Base-by-base conservation (phyloP, 2,888 invertebrate genomes). In the Oxycera nigricornis region DNA sequence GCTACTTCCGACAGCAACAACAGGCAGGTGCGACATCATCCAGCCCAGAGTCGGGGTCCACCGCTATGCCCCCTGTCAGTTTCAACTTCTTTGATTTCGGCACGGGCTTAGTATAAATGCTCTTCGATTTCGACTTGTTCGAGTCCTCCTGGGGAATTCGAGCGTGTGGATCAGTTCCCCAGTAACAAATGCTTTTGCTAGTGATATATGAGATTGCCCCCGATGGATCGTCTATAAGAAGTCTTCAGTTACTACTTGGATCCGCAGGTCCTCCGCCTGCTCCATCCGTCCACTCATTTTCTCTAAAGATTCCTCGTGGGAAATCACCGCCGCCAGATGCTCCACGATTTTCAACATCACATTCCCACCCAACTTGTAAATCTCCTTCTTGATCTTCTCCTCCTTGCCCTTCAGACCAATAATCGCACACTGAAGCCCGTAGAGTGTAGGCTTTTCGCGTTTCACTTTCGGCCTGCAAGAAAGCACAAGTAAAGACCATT, bases 1-100 rank as follows among this genome's bases (percentile, higher is more conserved):
- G 98, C 98, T 2, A 96, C 98, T 83, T 99, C 98, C 82, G 97
- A 97, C 0, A 99, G 88, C 80, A 99, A 82, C 86, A 99, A 82
- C 50, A 98, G 84, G 30, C 97, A 98, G n/a, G 90, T 0, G 95
- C 92, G 2, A 84, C 83, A 79, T 94, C 90, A 74, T 91, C 92
- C 9, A 96, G 83, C 0, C 90, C 91, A 22, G 95, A 95, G 41
- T 94, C 95, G 0, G 97, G 96, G 86, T 99, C 98, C 0, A 99
- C 97, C 1, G 94, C 95, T 0, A 92, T 90, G 0, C 97, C 98
- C 73, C 91, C 87, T 83, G 95, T 95, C 20, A 95, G 84, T 74
- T 89, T 90, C 75, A 94, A 81, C 78, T 90, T 94, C 39, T 91
- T 82, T 77, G 89, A 91, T 41, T 87, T 88, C 0, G 89, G 88